Base-by-base conservation (phyloP, 2,888 invertebrate species). In the Octonoba sinensis region DNA sequence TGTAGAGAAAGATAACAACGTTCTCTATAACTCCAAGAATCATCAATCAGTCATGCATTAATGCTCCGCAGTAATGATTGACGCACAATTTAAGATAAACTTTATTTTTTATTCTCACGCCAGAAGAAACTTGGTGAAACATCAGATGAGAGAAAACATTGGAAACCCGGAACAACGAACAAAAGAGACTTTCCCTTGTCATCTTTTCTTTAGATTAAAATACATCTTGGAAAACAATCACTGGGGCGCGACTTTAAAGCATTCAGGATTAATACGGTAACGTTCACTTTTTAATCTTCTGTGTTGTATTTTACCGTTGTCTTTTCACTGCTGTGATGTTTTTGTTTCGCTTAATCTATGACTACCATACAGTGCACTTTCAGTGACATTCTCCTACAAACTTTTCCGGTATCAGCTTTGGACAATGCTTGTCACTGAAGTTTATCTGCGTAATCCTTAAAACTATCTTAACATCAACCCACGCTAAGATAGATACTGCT, bases 1-100 rank as follows among this genome's bases (percentile, higher is more conserved):
- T 36, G 36, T 11, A 36, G 6, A 8, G 36, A 36, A 36, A 54
- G 11, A 12, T n/a, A 54, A 54, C 54, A n/a, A 20, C 54, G 54
- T 54, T 20, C 54, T 54, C 54, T n/a, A 20, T 54, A 54, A 54
- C 54, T 54, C 54, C 2, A 18, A 8, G 54, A 20, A 54, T 20
- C 20, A 54, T 54, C 54, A 54, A 54, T 54, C 44, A 44, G 67
- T 44, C 67, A 69, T 69, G 56, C 56, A 46, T 69, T 56, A 56
- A 44, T 69, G 27, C 44, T 15, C 69, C 22, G 13, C 22, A n/a
- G 56, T 18, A 69, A 56, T 56, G 67, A 69, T 44, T 69, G 56
- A 56, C 56, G 36, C 54, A 27, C 20, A 56, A 18, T 27, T 27
- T 67, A 12, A 51, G 27, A 67, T 27, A 51, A 16, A 66, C 24